Base-by-base conservation (phyloP, 2,113 vertebrate genomes). In the Aspiorhynchus laticeps region DNA sequence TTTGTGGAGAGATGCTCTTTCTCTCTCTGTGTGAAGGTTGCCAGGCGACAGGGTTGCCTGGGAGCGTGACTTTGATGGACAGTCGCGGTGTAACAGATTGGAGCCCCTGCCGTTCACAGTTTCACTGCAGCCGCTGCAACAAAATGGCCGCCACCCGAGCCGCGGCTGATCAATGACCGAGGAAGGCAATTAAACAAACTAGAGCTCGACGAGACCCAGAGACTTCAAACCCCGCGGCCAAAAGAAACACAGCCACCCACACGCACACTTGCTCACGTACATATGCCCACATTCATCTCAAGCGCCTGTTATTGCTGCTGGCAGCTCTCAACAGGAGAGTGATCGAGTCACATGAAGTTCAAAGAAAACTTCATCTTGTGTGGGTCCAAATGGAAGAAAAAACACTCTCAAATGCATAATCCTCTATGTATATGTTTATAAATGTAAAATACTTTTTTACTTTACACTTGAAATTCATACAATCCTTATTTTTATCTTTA, bases 1-100 rank as follows among this genome's bases (percentile, higher is more conserved):
- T 73, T 75, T n/a, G 12, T 9, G 12, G 31, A 80, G 19, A 61
- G 53, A 61, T 26, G 77, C 86, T 82, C 85, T 81, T 56, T 56
- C 86, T 88, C 73, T 83, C 71, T 92, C 43, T 76, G 8, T 81
- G 0, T 88, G 87, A 65, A 88, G 88, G 94, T 95, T 95, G 94
- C 94, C 94, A 92, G 91, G 94, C 93, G 93, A 95, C 93, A 92
- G 90, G 90, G 91, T 93, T 94, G 93, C 93, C 93, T 90, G 92
- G 89, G 91, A 94, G 93, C 92, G 69, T 86, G 63, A 89, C 91
- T 94, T 93, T 93, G 92, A 94, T 93, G 91, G 93, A 93, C 90
- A 91, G 92, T 91, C 91, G 84, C 87, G 86, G 90, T 84, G 89
- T 91, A 90, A 89, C 85, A 86, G 88, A 90, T 81, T 87, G 83